A percentile compares a stretch with the other conserved stretches of the same genome.
Conservation (phyloP, 2,113 vertebrate species). For the Chiloscyllium plagiosum region DNA sequence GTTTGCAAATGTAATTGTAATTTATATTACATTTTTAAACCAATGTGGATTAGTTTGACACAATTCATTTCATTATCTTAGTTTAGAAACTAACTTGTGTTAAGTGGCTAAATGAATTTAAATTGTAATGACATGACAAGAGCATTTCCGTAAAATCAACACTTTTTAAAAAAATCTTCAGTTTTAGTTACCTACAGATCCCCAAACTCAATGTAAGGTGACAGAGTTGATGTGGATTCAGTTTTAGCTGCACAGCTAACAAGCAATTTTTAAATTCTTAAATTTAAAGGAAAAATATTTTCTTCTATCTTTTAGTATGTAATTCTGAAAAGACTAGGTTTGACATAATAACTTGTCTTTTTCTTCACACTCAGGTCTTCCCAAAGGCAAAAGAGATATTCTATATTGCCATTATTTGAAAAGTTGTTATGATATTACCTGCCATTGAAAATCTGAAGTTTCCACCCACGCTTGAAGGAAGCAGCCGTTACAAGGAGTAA, state of each 20-base stretch:
- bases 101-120: neutral
- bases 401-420: neutral
- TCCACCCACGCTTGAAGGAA: neutral
- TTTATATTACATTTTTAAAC: neutral
- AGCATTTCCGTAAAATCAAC: neutral
- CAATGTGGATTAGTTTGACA: neutral
- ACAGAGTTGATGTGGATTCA: neutral
- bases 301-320: no score
- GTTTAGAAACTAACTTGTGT: conserved; percentile 6
- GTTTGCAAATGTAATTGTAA: neutral
- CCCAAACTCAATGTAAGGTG: neutral
- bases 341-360: conserved; percentile 22
- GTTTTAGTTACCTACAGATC: neutral
- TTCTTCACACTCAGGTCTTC: neutral
- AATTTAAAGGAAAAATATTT: neutral
- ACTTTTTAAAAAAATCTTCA: neutral
- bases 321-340: neutral
- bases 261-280: neutral
- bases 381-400: neutral
- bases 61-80: neutral
- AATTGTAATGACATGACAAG: neutral
- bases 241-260: neutral
- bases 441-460: conserved; percentile 7
- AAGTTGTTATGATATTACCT: neutral
- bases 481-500: neutral